phyloP scores from a whole-genome alignment of 1,140 invertebrate genomes.

The Homarus americanus region DNA sequence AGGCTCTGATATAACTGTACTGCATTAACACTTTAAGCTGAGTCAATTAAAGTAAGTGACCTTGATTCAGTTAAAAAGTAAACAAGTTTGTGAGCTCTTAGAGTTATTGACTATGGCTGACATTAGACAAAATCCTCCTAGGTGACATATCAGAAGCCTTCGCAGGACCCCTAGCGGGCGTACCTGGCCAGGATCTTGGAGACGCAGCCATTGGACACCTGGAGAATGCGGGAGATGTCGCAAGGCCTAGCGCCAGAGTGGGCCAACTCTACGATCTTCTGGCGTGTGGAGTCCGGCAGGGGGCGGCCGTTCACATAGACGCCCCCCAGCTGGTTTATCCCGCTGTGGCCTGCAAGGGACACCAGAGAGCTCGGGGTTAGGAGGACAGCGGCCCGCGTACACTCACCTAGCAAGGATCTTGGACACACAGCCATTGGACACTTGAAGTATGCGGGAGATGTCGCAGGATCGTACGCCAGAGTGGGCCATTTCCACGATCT shows the following conservation, averaged over 20 bases:
- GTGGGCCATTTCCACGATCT: slow-evolving; percentile 70
- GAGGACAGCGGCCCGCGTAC: slow-evolving; percentile 37
- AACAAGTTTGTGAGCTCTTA: neutral
- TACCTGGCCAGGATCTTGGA: slow-evolving; percentile 92
- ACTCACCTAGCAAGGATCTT: slow-evolving; percentile 71
- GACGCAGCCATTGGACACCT: slow-evolving; percentile 94
- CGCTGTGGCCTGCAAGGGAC: slow-evolving; percentile 78
- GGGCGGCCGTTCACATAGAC: slow-evolving; percentile 84
- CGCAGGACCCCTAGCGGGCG: slow-evolving; percentile 51
- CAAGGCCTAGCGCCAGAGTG: slow-evolving; percentile 95
- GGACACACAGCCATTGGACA: slow-evolving; percentile 71
- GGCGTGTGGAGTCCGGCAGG: slow-evolving; percentile 82
- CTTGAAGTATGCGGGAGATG: slow-evolving; percentile 68
- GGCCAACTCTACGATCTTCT: slow-evolving; percentile 95
- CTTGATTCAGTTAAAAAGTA: neutral
- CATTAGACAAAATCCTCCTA: neutral
- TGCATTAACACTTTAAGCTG: neutral
- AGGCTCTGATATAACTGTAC: neutral
- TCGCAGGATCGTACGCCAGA: slow-evolving; percentile 64
- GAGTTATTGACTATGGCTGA: neutral
- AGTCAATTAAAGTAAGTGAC: neutral
- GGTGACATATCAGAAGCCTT: slow-evolving; percentile 45
- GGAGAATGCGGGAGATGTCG: slow-evolving; percentile 95
- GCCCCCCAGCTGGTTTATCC: slow-evolving; percentile 83
- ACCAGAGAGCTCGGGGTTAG: slow-evolving; percentile 65